phyloP scores from a whole-genome alignment of 2,797 vertebrate species.

The Manis pentadactyla region DNA sequence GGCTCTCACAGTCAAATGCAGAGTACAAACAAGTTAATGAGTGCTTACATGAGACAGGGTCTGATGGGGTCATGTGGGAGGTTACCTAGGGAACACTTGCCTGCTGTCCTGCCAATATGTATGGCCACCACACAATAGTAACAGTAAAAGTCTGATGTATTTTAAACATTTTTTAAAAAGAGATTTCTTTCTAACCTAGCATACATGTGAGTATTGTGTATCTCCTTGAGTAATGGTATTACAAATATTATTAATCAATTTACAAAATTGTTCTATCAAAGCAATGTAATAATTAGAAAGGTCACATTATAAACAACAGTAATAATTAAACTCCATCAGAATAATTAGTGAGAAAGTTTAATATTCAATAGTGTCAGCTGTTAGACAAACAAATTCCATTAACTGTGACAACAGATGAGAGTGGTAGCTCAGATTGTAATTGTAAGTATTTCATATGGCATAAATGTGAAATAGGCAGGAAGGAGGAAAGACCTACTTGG shows the following conservation, averaged over 20 bases:
- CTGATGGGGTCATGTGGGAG: fast-evolving
- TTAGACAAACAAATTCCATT: neutral
- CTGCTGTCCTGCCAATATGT: neutral
- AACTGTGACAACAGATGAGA: neutral
- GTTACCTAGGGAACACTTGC: no score
- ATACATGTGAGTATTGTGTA: neutral
- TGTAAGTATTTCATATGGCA: neutral
- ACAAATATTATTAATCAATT: neutral
- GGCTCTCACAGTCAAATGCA: neutral
- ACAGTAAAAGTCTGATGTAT: neutral
- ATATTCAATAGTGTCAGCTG: neutral
- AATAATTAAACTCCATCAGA: neutral
- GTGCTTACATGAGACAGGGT: fast-evolving
- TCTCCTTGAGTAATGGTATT: neutral
- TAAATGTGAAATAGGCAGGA: neutral
- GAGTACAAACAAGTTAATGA: neutral
- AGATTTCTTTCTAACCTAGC: neutral
- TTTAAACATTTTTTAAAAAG: neutral
- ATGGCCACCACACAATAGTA: neutral
- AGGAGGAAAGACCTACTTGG: neutral
- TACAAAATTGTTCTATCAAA: neutral
- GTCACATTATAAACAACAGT: neutral
- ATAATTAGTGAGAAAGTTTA: neutral
- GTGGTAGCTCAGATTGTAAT: neutral
- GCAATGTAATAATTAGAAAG: neutral